A percentile compares a stretch with the other conserved stretches of the same genome.
These are phyloP conservation scores for Bombycilla garrulus DNA, from an alignment of 2,113 vertebrate genomes.

Conservation along the genomic window DNA sequence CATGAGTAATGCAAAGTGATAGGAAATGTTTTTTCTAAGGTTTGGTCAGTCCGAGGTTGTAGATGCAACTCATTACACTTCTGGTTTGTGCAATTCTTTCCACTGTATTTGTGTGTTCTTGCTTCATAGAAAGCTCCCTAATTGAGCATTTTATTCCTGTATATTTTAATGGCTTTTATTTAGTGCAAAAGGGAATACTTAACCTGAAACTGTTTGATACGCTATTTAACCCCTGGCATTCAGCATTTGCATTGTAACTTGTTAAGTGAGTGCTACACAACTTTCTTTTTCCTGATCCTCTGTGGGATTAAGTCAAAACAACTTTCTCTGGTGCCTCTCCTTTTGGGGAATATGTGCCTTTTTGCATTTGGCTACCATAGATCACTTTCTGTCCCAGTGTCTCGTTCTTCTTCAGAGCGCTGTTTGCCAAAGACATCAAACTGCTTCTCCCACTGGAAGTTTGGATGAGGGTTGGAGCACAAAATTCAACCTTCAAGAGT, in stretches of 20 bases:
- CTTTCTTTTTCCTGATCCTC: slow-evolving; percentile 66
- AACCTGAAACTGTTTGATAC: slow-evolving; percentile 53
- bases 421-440: slow-evolving; percentile 73
- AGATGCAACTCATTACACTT: slow-evolving; percentile 14
- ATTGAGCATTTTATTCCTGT: slow-evolving; percentile 53
- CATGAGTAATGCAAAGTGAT: background rate
- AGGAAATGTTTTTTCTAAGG: background rate
- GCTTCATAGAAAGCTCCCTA: slow-evolving; percentile 58
- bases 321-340: slow-evolving; percentile 73
- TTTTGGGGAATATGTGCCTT: slow-evolving; percentile 73
- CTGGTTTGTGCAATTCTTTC: slow-evolving; percentile 41
- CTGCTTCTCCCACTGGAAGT: background rate
- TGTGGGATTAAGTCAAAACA: slow-evolving; percentile 66
- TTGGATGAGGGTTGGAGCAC: background rate
- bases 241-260: slow-evolving; percentile 55
- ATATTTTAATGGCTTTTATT: slow-evolving; percentile 69
- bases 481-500: background rate
- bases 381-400: slow-evolving; percentile 67
- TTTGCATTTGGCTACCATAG: slow-evolving; percentile 69
- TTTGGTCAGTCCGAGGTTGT: slow-evolving; percentile 24
- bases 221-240: slow-evolving; percentile 61
- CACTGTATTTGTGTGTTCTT: slow-evolving; percentile 33
- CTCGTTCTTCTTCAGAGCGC: slow-evolving; percentile 54
- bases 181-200: slow-evolving; percentile 63
- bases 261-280: slow-evolving; percentile 49